Conservation (phyloP, 2,888 invertebrate species). For the Arctia plantaginis region DNA sequence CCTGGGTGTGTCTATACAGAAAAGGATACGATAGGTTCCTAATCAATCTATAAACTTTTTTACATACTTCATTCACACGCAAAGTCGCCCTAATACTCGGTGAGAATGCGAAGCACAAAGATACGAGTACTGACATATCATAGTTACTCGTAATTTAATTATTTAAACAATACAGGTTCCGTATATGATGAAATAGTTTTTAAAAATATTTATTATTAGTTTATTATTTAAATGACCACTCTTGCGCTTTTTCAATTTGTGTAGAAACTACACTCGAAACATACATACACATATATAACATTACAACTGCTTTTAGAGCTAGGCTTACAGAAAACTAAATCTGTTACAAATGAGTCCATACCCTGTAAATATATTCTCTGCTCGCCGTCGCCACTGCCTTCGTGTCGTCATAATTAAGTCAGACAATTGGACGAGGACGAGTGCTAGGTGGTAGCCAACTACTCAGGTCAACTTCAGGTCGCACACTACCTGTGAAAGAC, state of each 20-base stretch:
- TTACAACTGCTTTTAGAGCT: background rate
- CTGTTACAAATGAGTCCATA: background rate
- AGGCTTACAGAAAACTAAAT: background rate
- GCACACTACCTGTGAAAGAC: background rate
- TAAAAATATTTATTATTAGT: background rate
- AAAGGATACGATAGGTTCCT: background rate
- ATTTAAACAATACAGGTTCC: background rate
- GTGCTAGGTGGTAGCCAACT: background rate
- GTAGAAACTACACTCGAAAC: background rate
- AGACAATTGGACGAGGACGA: background rate
- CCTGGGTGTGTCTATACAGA: background rate
- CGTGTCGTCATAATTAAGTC: background rate
- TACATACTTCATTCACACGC: background rate
- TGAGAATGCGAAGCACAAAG: background rate
- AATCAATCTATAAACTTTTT: background rate
- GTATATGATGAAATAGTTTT: background rate
- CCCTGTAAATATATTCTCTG: background rate
- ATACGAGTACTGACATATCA: background rate
- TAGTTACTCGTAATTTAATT: background rate
- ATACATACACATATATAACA: background rate
- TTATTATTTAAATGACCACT: background rate
- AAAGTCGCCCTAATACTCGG: background rate
- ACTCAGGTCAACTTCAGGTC: background rate
- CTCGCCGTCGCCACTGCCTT: slow-evolving; percentile 9
- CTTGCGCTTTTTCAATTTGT: background rate